Percentiles rank a stretch among this genome's conserved stretches.
Evolutionary conservation across 2,113 vertebrate species (phyloP).

Genomic region (Chionis minor): DNA sequence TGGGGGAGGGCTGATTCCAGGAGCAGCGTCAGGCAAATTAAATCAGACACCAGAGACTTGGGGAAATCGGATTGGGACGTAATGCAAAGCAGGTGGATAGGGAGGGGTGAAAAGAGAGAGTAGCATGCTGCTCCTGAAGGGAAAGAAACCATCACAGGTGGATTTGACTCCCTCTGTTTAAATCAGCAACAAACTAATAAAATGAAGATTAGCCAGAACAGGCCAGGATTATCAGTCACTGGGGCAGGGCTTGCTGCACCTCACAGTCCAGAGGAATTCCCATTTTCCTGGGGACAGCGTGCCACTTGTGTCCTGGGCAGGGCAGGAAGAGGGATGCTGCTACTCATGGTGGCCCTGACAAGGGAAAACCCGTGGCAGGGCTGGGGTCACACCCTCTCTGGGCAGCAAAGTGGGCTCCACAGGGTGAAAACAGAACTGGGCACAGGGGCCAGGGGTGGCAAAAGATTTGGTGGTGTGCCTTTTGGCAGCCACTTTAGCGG

Average conservation of each 20-base stretch:
- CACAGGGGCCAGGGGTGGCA: neutral
- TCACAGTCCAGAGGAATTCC: neutral
- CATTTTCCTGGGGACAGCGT: accelerated
- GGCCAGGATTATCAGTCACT: neutral
- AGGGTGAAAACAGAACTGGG: neutral
- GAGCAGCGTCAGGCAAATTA: constrained; percentile 77
- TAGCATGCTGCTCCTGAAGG: constrained; percentile 36
- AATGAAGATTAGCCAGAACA: constrained; percentile 34
- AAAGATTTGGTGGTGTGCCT: constrained; percentile 54
- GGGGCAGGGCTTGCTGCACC: neutral
- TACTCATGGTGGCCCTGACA: neutral
- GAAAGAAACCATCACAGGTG: neutral
- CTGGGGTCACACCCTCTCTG: neutral
- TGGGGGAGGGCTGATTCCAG: constrained; percentile 68
- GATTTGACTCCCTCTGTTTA: constrained; percentile 21
- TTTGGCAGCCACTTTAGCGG: constrained; percentile 67
- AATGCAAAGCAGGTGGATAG: constrained; percentile 73
- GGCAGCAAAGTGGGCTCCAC: neutral
- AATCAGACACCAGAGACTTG: constrained; percentile 71
- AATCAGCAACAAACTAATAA: constrained; percentile 43
- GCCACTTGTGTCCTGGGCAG: neutral
- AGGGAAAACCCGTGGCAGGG: neutral
- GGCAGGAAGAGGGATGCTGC: neutral
- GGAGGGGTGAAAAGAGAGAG: constrained; percentile 64
- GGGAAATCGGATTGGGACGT: constrained; percentile 63